Percentiles rank a stretch among this genome's conserved stretches.
phyloP scores from a whole-genome alignment of 1,140 invertebrate genomes.

The Hermetia illucens region DNA sequence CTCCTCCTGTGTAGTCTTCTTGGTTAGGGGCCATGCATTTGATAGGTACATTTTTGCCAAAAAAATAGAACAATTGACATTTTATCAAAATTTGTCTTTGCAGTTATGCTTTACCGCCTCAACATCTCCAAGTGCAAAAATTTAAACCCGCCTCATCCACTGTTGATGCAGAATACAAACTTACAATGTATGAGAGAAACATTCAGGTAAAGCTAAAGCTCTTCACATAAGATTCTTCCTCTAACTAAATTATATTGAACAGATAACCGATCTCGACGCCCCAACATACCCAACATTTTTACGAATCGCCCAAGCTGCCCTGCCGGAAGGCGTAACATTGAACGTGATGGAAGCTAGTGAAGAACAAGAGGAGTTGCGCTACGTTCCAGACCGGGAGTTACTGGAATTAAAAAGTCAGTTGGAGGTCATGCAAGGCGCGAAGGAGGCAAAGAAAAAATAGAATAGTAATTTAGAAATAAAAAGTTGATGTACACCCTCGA shows the following conservation, averaged over 20 bases:
- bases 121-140: conserved; percentile 48
- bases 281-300: conserved; percentile 44
- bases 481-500: too few species aligned
- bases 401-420: conserved; percentile 54
- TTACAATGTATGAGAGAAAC: conserved; percentile 66
- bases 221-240: conserved; percentile 5
- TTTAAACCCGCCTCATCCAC: conserved; percentile 51
- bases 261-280: conserved; percentile 44
- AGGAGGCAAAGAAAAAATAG: conserved; percentile 35
- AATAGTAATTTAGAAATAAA: conserved; percentile 3
- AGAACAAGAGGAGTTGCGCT: conserved; percentile 47
- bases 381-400: conserved; percentile 65
- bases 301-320: conserved; percentile 49
- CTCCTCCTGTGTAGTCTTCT: too few species aligned
- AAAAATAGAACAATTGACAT: too few species aligned
- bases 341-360: conserved; percentile 43
- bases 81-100: conserved; percentile 19
- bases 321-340: conserved; percentile 62
- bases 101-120: conserved; percentile 59
- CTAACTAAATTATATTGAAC: conserved; percentile 2
- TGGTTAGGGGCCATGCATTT: too few species aligned
- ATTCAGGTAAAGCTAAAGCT: conserved; percentile 54
- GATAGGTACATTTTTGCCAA: too few species aligned
- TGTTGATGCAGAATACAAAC: conserved; percentile 50
- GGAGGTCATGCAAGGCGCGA: conserved; percentile 40